Evolutionary conservation across 2,113 vertebrate species (phyloP).

Genomic region (Periophthalmus modestus): DNA sequence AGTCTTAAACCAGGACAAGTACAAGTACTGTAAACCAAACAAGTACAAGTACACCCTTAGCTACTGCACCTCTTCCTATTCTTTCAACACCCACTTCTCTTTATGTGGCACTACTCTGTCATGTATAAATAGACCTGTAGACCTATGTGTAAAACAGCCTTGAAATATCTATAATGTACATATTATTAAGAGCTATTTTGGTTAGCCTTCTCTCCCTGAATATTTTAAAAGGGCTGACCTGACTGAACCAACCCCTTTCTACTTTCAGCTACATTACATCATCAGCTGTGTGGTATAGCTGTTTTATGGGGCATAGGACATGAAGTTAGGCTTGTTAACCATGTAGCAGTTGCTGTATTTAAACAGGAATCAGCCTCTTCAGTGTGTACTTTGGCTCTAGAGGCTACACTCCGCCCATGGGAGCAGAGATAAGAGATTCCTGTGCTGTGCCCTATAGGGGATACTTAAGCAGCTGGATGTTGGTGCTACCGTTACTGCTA

Average conservation of each 20-base stretch:
- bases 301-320: neutral
- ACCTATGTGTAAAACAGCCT: neutral
- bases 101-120: no score
- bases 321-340: neutral
- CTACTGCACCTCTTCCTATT: no score
- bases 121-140: neutral
- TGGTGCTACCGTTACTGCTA: neutral
- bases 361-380: constrained; percentile 5
- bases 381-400: constrained; percentile 30
- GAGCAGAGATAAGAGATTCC: constrained; percentile 54
- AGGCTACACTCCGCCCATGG: constrained; percentile 47
- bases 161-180: neutral
- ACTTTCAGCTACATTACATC: neutral
- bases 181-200: constrained; percentile 1
- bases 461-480: neutral
- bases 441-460: constrained; percentile 14
- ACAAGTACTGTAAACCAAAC: no score
- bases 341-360: neutral
- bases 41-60: no score
- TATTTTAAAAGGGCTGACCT: neutral
- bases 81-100: neutral
- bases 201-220: neutral
- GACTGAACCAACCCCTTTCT: neutral
- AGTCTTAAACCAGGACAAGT: no score
- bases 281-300: neutral